Percentiles rank a stretch among this genome's conserved stretches.
Evolutionary conservation across 2,113 vertebrate species (phyloP).

Genomic region (Actenoides lindsayi): DNA sequence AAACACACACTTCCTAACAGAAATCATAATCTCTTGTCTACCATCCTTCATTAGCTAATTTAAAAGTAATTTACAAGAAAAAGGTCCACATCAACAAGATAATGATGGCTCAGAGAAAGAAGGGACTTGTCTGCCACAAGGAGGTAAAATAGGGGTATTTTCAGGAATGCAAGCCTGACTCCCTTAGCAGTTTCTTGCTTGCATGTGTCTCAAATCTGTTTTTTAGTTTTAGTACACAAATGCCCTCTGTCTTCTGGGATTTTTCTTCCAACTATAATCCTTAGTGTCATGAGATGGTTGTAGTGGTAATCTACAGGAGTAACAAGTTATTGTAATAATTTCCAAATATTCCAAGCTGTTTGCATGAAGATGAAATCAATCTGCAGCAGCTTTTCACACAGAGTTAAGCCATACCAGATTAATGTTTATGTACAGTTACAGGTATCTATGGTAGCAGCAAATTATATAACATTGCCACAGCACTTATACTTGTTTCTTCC

Average conservation of each 20-base stretch:
- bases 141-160: neutral
- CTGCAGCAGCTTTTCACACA: neutral
- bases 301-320: neutral
- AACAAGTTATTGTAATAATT: neutral
- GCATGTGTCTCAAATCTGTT: neutral
- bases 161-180: neutral
- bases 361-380: neutral
- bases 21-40: neutral
- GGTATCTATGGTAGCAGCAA: slow-evolving; percentile 43
- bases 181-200: neutral
- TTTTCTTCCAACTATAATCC: neutral
- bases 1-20: neutral
- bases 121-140: neutral
- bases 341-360: neutral
- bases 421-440: neutral
- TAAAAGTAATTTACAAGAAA: neutral
- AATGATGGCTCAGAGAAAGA: neutral
- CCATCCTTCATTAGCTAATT: neutral
- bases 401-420: neutral
- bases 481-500: neutral
- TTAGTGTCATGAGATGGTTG: neutral
- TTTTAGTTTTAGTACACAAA: neutral
- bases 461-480: neutral
- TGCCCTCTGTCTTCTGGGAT: neutral
- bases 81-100: neutral